Evolutionary conservation across 2,888 invertebrate species (phyloP).

Genomic region (Papilio gigon): DNA sequence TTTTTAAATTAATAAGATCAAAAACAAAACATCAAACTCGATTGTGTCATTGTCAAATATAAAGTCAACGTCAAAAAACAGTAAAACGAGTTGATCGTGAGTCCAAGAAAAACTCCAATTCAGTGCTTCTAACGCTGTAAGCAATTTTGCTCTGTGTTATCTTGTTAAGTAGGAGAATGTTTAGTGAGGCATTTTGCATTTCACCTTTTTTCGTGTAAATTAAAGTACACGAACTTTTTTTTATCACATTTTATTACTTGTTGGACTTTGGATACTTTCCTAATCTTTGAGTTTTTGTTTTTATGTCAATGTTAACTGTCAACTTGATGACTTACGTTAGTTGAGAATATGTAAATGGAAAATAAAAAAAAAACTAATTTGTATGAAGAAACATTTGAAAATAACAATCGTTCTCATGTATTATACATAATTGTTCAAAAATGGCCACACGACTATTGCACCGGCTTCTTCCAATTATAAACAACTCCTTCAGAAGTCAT

Average conservation of each 20-base stretch:
- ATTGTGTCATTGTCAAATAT: conserved; percentile 25
- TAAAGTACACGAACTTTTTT: neutral
- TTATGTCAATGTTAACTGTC: conserved; percentile 3
- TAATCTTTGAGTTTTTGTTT: conserved; percentile 3
- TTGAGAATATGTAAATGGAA: neutral
- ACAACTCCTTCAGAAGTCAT: conserved; percentile 53
- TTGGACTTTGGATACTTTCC: neutral
- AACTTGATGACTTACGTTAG: neutral
- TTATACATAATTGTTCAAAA: conserved; percentile 25
- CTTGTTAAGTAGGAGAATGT: neutral
- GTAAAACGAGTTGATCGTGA: neutral
- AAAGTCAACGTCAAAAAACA: conserved; percentile 26
- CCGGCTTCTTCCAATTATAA: conserved; percentile 56
- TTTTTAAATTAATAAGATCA: conserved; percentile 53
- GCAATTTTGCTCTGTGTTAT: neutral
- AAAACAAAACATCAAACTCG: conserved; percentile 39
- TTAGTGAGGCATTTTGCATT: neutral
- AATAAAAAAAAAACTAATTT: neutral
- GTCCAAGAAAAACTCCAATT: neutral
- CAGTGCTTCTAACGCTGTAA: neutral
- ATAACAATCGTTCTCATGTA: neutral
- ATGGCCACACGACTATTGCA: conserved; percentile 68
- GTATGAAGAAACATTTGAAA: neutral
- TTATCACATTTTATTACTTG: neutral
- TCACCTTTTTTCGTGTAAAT: neutral